phyloP scores from a whole-genome alignment of 2,113 vertebrate species.

The Pogona vitticeps region DNA sequence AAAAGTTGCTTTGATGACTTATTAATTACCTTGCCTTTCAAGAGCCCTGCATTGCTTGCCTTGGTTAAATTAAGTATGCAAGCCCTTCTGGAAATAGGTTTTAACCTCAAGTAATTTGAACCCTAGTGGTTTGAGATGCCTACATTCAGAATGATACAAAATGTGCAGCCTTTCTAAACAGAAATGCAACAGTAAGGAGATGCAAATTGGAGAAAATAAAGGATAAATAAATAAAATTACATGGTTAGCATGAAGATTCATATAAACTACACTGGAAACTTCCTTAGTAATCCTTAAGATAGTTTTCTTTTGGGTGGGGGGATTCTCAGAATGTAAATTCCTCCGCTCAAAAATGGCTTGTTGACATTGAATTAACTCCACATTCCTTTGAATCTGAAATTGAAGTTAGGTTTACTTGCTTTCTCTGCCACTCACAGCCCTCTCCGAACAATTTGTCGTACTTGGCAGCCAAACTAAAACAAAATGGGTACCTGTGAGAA shows the following conservation, averaged over 20 bases:
- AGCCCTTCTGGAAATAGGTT: constrained; percentile 65
- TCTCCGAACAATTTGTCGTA: background rate
- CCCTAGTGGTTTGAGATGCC: constrained; percentile 46
- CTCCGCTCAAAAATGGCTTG: background rate
- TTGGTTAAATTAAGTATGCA: constrained; percentile 54
- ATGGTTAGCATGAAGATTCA: background rate
- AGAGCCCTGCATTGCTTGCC: constrained; percentile 47
- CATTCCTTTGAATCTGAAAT: background rate
- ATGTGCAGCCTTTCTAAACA: constrained; percentile 19
- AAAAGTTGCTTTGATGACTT: constrained; percentile 73
- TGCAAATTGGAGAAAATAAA: background rate
- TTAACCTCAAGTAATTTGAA: constrained; percentile 64
- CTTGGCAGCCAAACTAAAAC: background rate
- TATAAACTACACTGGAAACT: background rate
- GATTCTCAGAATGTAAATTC: background rate
- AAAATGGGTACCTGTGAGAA: background rate
- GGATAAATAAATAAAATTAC: constrained; percentile 1
- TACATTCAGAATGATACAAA: constrained; percentile 46
- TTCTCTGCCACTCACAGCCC: background rate
- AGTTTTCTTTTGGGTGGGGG: no score
- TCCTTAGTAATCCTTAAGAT: background rate
- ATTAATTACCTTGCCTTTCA: constrained; percentile 70
- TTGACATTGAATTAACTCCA: background rate
- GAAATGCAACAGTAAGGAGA: constrained; percentile 8
- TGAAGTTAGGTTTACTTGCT: background rate